phyloP scores from a whole-genome alignment of 2,797 vertebrate genomes.

The Sebastiscus tertius region DNA sequence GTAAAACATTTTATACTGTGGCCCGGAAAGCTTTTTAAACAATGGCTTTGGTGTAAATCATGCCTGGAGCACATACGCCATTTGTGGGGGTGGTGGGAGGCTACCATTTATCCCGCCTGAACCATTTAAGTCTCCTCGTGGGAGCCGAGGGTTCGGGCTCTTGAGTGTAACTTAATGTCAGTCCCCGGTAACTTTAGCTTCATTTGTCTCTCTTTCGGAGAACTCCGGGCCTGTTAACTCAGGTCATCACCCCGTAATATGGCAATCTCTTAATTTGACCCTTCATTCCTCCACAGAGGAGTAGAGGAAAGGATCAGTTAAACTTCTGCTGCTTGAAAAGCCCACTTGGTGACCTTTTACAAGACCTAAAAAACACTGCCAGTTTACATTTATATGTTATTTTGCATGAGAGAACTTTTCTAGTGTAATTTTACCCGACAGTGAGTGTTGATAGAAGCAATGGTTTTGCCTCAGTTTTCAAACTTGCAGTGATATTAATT shows the following conservation, averaged over 20 bases:
- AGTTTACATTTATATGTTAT: conserved; percentile 24
- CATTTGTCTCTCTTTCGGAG: conserved; percentile 46
- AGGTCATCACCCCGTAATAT: conserved; percentile 47
- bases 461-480: conserved; percentile 9
- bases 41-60: conserved; percentile 78
- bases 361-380: conserved; percentile 16
- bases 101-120: conserved; percentile 66
- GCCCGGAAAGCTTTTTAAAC: conserved; percentile 77
- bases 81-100: conserved; percentile 59
- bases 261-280: conserved; percentile 52
- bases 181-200: conserved; percentile 58
- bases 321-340: conserved; percentile 29
- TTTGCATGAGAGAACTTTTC: conserved; percentile 1
- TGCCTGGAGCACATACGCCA: conserved; percentile 50
- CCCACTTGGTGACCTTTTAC: conserved; percentile 10
- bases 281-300: conserved; percentile 31
- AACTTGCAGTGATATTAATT: neutral
- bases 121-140: conserved; percentile 59
- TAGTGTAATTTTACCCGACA: neutral
- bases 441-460: neutral
- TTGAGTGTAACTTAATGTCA: conserved; percentile 47
- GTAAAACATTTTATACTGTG: conserved; percentile 78
- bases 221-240: conserved; percentile 34
- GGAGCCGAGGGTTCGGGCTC: conserved; percentile 48
- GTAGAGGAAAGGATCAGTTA: conserved; percentile 20